These are phyloP conservation scores for Bagarius yarrelli DNA, from an alignment of 2,113 vertebrate species.

Conservation along the genomic window DNA sequence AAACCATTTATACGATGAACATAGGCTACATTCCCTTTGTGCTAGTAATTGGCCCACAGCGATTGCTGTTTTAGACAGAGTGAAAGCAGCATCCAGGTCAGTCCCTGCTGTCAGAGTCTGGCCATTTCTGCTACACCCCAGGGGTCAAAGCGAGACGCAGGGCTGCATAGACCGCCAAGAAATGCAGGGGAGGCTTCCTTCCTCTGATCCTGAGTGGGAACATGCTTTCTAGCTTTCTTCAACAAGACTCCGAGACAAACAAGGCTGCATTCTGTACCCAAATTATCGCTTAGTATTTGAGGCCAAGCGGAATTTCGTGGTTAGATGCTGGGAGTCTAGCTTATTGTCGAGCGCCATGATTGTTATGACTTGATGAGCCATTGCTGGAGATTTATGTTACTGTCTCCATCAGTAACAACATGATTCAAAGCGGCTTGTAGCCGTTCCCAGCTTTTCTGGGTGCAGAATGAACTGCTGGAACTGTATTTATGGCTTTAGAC, in stretches of 20 bases:
- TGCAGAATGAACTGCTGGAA: background rate
- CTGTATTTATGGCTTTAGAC: conserved; percentile 19
- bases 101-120: conserved; percentile 45
- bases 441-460: conserved; percentile 27
- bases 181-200: conserved; percentile 76
- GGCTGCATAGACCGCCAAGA: conserved; percentile 60
- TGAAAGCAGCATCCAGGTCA: conserved; percentile 51
- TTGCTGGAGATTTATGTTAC: conserved; percentile 42
- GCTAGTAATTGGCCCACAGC: conserved; percentile 36
- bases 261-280: conserved; percentile 61
- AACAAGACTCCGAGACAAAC: conserved; percentile 51
- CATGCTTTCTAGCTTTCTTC: conserved; percentile 58
- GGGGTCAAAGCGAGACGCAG: conserved; percentile 39
- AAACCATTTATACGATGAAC: conserved; percentile 25
- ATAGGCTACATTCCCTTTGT: conserved; percentile 24
- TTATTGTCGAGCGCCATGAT: conserved; percentile 16
- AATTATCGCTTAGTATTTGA: conserved; percentile 50
- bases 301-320: conserved; percentile 11
- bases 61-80: conserved; percentile 46
- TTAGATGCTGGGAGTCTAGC: conserved; percentile 44
- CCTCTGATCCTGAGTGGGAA: conserved; percentile 64
- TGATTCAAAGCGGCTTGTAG: conserved; percentile 27
- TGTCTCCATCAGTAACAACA: conserved; percentile 19
- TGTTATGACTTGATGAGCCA: conserved; percentile 47
- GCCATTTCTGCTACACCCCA: conserved; percentile 34